Percentiles rank a stretch among this genome's conserved stretches.
Evolutionary conservation across 2,797 vertebrate species (phyloP).

Genomic region (Thripadectes ignobilis): DNA sequence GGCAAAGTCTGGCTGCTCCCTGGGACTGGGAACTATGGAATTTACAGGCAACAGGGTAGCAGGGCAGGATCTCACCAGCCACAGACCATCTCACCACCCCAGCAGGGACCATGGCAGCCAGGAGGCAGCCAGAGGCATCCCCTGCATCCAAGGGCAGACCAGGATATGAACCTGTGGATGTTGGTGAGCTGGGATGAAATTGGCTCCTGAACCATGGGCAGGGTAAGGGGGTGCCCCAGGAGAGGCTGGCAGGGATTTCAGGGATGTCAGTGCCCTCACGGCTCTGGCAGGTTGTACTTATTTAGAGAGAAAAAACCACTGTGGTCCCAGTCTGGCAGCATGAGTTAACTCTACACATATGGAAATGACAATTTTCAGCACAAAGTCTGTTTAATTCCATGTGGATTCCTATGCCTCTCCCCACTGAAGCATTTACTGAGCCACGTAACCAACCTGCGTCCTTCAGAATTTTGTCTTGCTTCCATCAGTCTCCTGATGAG

Average conservation of each 20-base stretch:
- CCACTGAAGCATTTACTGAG: not conserved
- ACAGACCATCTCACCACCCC: not conserved
- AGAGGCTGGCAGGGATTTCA: not conserved
- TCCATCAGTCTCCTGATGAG: not conserved
- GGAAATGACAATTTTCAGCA: not conserved
- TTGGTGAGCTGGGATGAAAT: not conserved
- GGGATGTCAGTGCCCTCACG: not conserved
- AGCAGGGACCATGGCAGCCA: not conserved
- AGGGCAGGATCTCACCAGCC: not conserved
- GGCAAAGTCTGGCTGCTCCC: not conserved
- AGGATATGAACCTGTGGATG: not conserved
- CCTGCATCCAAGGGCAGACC: accelerated
- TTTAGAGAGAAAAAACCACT: not conserved
- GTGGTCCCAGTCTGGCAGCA: not conserved
- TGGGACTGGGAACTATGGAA: not conserved
- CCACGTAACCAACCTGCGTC: not conserved
- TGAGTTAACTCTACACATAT: not conserved
- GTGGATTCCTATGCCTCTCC: not conserved
- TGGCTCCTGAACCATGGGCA: not conserved
- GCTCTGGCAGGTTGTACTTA: not conserved
- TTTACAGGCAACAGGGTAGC: not conserved
- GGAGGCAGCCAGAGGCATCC: not conserved
- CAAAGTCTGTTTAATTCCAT: not conserved
- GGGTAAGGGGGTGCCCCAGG: not conserved
- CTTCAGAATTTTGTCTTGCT: not conserved